Percentiles rank a stretch among this genome's conserved stretches.
phyloP scores from a whole-genome alignment of 2,113 vertebrate species.

The Triplophysa dalaica region DNA sequence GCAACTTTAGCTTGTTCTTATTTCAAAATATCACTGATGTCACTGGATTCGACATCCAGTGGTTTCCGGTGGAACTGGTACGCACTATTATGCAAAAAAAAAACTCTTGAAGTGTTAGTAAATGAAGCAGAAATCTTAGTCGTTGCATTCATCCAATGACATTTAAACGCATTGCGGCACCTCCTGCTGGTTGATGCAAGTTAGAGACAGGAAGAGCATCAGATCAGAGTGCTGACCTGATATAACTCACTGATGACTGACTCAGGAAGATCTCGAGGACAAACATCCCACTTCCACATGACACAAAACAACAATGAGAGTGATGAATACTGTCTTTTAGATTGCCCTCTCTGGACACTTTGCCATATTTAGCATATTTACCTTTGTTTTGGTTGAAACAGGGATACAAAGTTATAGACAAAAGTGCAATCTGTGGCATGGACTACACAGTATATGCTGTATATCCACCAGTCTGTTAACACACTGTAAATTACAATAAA shows the following conservation, averaged over 20 bases:
- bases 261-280: not conserved
- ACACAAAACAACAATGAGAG: too few relatives aligned
- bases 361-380: too few relatives aligned
- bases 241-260: not conserved
- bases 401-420: too few relatives aligned
- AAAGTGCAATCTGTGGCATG: too few relatives aligned
- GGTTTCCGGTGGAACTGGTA: not conserved
- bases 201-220: not conserved
- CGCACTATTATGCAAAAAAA: not conserved
- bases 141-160: slow-evolving; percentile 3
- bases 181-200: not conserved
- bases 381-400: too few relatives aligned
- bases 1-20: not conserved
- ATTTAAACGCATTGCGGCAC: not conserved
- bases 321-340: too few relatives aligned
- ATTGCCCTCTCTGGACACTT: too few relatives aligned
- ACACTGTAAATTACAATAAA: too few relatives aligned
- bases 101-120: not conserved
- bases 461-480: too few relatives aligned
- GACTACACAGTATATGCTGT: too few relatives aligned
- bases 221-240: not conserved
- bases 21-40: not conserved
- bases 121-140: not conserved
- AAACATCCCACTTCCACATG: not conserved
- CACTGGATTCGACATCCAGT: not conserved